These are phyloP conservation scores for Vireo griseus DNA, from an alignment of 2,797 vertebrate species.

Conservation along the genomic window DNA sequence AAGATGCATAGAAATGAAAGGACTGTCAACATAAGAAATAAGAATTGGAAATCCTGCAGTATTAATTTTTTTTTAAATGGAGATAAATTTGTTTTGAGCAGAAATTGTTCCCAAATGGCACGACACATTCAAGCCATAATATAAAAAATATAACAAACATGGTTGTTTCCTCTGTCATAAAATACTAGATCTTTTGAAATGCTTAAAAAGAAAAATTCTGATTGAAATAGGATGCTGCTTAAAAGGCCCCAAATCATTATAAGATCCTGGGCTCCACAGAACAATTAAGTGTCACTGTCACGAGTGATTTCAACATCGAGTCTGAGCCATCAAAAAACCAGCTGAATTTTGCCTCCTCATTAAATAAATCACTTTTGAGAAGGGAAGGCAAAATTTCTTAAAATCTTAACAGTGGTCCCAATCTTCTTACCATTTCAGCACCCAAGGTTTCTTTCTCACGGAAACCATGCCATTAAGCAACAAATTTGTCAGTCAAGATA, in stretches of 20 bases:
- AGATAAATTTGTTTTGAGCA: background rate
- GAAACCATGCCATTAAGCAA: background rate
- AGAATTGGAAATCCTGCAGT: background rate
- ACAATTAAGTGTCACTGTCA: background rate
- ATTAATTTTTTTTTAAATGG: background rate
- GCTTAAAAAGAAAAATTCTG: background rate
- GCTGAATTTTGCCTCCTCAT: background rate
- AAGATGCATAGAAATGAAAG: background rate
- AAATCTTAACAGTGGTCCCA: background rate
- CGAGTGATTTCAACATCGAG: background rate
- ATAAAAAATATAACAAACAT: rapidly evolving
- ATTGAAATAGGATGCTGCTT: background rate
- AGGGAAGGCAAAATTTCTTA: background rate
- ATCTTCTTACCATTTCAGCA: background rate
- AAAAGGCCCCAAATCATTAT: background rate
- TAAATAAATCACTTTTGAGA: background rate
- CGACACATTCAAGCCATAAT: background rate
- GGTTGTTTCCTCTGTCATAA: background rate
- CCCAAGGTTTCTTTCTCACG: background rate
- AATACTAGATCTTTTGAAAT: background rate
- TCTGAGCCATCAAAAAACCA: background rate
- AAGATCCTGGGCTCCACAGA: background rate
- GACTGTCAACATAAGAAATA: background rate
- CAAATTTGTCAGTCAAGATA: background rate
- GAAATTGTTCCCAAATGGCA: background rate